Percentiles rank a stretch among this genome's conserved stretches.
Evolutionary conservation across 2,888 invertebrate species (phyloP).

Genomic region (Bugulina stolonifera): DNA sequence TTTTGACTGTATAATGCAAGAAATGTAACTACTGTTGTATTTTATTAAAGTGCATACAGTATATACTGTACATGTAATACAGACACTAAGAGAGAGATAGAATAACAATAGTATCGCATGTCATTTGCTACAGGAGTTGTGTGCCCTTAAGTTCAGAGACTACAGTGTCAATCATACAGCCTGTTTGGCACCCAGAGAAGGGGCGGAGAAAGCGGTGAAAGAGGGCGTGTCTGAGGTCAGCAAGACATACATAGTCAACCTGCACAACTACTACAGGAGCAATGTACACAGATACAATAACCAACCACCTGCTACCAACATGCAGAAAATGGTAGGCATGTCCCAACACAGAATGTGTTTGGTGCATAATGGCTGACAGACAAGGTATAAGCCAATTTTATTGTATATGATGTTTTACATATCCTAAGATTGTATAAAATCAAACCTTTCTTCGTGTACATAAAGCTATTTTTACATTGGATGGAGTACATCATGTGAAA

Average conservation of each 20-base stretch:
- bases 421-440: no score
- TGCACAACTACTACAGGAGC: slow-evolving; percentile 24
- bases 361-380: not conserved
- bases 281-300: slow-evolving; percentile 3
- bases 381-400: not conserved
- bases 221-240: slow-evolving; percentile 14
- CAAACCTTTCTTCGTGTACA: no score
- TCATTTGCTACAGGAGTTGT: no score
- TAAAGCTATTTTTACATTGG: no score
- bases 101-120: no score
- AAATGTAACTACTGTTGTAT: no score
- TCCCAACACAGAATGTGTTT: not conserved
- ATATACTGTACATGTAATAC: no score
- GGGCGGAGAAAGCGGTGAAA: not conserved
- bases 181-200: not conserved
- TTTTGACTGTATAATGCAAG: no score
- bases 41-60: no score
- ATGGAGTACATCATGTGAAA: no score
- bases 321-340: slow-evolving; percentile 26
- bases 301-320: slow-evolving; percentile 26
- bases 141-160: not conserved
- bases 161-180: slow-evolving; percentile 15
- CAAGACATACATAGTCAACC: not conserved
- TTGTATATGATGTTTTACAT: not conserved
- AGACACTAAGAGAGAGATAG: no score